phyloP scores from a whole-genome alignment of 2,797 vertebrate genomes.

The Cetoscarus ocellatus region DNA sequence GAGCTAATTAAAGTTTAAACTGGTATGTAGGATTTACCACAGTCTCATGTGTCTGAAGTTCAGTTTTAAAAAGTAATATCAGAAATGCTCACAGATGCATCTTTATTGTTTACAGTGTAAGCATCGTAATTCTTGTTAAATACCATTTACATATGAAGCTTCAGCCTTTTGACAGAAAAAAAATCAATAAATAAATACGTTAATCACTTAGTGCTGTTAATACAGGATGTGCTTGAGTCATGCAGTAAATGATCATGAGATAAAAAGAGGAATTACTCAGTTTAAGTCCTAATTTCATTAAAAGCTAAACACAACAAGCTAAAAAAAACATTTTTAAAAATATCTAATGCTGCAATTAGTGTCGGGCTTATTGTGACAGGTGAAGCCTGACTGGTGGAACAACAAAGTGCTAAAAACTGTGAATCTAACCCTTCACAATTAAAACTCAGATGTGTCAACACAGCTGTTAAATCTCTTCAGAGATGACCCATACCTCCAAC shows the following conservation, averaged over 20 bases:
- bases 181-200: no score
- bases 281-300: background rate
- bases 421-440: background rate
- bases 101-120: constrained; percentile 42
- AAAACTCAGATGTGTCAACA: background rate
- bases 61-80: background rate
- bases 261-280: background rate
- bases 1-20: background rate
- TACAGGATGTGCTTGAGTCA: background rate
- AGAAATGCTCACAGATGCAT: constrained; percentile 4
- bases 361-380: background rate
- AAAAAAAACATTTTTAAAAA: background rate
- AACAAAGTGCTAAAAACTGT: background rate
- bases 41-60: background rate
- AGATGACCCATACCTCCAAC: no score
- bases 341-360: background rate
- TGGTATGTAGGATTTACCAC: background rate
- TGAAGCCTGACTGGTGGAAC: background rate
- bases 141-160: constrained; percentile 10
- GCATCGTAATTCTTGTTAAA: background rate
- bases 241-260: background rate
- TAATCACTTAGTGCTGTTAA: background rate
- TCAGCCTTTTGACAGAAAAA: background rate
- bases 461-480: no score
- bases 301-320: background rate